Base-by-base conservation (phyloP, 2,888 invertebrate species). In the Eurytoma adleriae region DNA sequence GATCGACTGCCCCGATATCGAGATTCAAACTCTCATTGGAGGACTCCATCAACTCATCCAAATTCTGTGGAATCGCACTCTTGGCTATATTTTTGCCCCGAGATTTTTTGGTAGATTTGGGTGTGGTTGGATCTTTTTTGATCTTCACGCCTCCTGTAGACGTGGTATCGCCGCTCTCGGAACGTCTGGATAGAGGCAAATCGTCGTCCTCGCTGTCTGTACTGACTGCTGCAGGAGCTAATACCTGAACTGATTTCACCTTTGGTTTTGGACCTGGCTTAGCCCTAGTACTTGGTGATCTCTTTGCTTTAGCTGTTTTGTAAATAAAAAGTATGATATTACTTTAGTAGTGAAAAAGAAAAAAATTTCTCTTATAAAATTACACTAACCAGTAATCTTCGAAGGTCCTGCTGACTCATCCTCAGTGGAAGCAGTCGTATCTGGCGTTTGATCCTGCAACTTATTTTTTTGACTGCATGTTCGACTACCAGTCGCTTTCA, bases 401-500 rank as follows among this genome's bases (percentile, higher is more conserved):
- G 40, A 40, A 7, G 40, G 40, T 40, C 40, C 40, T 40, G 40
- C 40, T 50, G 61, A 56, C 16, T 76, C 76, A 24, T 20, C 24
- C 24, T 84, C 83, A 14, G 18, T 83, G 82, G 10, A 40, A 40
- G 40, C 40, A 7, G 40, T 40, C 40, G 40, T 40, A 7, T 67
- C 16, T 40, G 68, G 16, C 20, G 66, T 66, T 56, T 83, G 75
- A 16, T 73, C 73, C 68, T 91, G 91, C 14, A 89, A 90, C 80
- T 93, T 90, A 89, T 93, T 93, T 50, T 93, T 91, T 75, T 93
- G 87, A 68, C 94, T 92, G 86, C 95, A 95, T 92, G 93, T 93
- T 83, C 95, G 91, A 86, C 94, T 92, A 14, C 94, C 95, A 2
- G 93, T 93, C 16, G 94, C 92, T 72, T 93, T 93, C 40, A 94